Conservation (phyloP, 2,888 invertebrate genomes). For the Ichneumon xanthorius region DNA sequence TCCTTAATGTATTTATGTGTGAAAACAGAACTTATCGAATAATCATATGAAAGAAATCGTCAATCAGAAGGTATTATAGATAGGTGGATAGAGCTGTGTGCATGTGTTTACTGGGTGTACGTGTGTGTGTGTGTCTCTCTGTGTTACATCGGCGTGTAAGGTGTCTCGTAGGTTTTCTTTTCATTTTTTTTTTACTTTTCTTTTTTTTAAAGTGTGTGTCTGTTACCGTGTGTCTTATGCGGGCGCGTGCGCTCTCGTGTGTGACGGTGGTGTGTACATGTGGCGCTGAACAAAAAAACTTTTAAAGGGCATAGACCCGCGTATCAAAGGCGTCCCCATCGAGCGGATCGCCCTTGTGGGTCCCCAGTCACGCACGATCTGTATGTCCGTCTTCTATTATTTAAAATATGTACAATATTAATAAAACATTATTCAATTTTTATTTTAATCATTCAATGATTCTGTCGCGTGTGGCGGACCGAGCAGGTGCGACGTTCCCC, state of each 20-base stretch:
- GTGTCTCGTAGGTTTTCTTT: slow-evolving; percentile 25
- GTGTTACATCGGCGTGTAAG: slow-evolving; percentile 28
- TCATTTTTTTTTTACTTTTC: slow-evolving; percentile 49
- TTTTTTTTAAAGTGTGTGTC: slow-evolving; percentile 32
- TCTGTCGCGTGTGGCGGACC: slow-evolving; percentile 78
- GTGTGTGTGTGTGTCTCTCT: slow-evolving; percentile 56
- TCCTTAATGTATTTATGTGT: slow-evolving; percentile 79
- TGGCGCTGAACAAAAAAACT: slow-evolving; percentile 79
- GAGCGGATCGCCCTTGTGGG: slow-evolving; percentile 72
- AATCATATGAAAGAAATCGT: slow-evolving; percentile 83
- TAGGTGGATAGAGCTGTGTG: slow-evolving; percentile 78
- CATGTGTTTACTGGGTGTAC: slow-evolving; percentile 69
- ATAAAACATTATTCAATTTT: slow-evolving; percentile 77
- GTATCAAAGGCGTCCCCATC: slow-evolving; percentile 68
- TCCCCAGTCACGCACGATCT: slow-evolving; percentile 80
- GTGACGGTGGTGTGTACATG: slow-evolving; percentile 68
- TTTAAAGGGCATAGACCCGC: slow-evolving; percentile 76
- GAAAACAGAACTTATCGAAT: slow-evolving; percentile 83
- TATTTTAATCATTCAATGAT: slow-evolving; percentile 79
- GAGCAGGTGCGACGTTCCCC: slow-evolving; percentile 75
- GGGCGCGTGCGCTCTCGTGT: slow-evolving; percentile 62
- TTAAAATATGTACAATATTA: slow-evolving; percentile 84
- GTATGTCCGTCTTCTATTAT: slow-evolving; percentile 82
- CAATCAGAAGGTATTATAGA: slow-evolving; percentile 80
- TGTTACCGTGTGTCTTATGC: slow-evolving; percentile 42